phyloP scores from a whole-genome alignment of 1,140 invertebrate genomes.

The Drosophila lowei region DNA sequence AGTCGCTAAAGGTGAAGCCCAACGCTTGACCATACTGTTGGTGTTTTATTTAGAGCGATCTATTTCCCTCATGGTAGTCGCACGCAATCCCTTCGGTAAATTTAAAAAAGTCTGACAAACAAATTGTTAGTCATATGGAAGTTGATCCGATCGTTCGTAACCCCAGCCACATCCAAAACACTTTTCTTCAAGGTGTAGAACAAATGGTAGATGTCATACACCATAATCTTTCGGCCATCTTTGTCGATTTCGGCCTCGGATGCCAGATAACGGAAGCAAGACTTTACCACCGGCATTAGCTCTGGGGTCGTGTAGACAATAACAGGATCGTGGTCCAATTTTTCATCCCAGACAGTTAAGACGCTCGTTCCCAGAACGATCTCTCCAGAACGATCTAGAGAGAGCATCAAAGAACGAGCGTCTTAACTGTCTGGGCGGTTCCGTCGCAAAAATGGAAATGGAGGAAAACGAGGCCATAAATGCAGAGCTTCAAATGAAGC shows the following conservation, averaged over 20 bases:
- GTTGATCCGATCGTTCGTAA: constrained; percentile 26
- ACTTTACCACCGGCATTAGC: constrained; percentile 49
- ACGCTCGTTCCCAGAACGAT: too few species aligned
- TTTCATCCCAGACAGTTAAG: too few species aligned
- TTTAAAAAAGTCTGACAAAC: constrained; percentile 63
- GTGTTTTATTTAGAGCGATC: constrained; percentile 70
- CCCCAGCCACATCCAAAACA: constrained; percentile 36
- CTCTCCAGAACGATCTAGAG: too few species aligned
- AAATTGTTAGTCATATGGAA: constrained; percentile 46
- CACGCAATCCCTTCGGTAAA: constrained; percentile 62
- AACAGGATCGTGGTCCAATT: constrained; percentile 22
- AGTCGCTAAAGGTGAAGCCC: constrained; percentile 69
- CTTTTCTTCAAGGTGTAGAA: constrained; percentile 63
- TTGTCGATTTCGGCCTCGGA: constrained; percentile 3
- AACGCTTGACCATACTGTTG: constrained; percentile 63
- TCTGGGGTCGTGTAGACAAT: constrained; percentile 58
- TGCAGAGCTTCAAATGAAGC: too few species aligned
- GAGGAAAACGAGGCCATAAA: too few species aligned
- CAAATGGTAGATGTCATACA: constrained; percentile 69
- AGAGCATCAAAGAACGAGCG: too few species aligned
- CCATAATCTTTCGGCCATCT: constrained; percentile 12
- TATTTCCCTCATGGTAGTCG: constrained; percentile 49
- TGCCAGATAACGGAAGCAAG: constrained; percentile 59
- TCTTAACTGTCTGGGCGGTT: too few species aligned
- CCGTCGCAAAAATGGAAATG: too few species aligned